Conservation (phyloP, 30 jellyfish, hydroid and myxozoan genomes). For the Catostylus mosaicus region DNA sequence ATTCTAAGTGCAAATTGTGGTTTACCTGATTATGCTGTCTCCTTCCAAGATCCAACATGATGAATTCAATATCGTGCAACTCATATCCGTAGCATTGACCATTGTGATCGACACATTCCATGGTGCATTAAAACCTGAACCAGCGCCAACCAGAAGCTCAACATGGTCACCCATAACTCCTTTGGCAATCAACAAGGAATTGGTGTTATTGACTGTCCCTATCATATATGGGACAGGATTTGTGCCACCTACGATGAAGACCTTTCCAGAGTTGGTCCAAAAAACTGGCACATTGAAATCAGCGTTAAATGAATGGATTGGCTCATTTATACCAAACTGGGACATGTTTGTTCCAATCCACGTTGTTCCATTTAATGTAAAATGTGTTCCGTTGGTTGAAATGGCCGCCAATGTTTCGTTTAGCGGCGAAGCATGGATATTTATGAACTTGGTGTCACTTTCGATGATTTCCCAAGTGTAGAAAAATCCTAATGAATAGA, state of each 20-base stretch:
- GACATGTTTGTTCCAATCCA: neutral
- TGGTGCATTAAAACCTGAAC: neutral
- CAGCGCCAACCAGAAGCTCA: neutral
- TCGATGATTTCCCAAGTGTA: conserved; percentile 44
- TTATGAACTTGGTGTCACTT: conserved; percentile 7
- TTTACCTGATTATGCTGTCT: neutral
- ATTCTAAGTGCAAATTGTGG: neutral
- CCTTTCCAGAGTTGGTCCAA: conserved; percentile 6
- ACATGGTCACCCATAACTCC: neutral
- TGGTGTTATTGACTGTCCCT: neutral
- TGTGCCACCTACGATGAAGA: neutral
- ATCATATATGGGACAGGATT: neutral
- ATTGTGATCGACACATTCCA: no score
- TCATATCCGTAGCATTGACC: conserved; percentile 13
- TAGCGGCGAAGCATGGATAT: conserved; percentile 13
- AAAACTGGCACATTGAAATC: conserved; percentile 14
- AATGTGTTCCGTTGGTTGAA: neutral
- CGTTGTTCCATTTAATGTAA: neutral
- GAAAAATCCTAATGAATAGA: neutral
- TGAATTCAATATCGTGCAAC: conserved; percentile 10
- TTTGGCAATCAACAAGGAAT: neutral
- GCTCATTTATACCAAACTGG: neutral
- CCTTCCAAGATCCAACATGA: conserved; percentile 6
- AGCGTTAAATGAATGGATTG: neutral
- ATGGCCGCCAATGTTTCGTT: neutral